Base-by-base conservation (phyloP, 2,797 vertebrate species). In the Forpus xanthops region DNA sequence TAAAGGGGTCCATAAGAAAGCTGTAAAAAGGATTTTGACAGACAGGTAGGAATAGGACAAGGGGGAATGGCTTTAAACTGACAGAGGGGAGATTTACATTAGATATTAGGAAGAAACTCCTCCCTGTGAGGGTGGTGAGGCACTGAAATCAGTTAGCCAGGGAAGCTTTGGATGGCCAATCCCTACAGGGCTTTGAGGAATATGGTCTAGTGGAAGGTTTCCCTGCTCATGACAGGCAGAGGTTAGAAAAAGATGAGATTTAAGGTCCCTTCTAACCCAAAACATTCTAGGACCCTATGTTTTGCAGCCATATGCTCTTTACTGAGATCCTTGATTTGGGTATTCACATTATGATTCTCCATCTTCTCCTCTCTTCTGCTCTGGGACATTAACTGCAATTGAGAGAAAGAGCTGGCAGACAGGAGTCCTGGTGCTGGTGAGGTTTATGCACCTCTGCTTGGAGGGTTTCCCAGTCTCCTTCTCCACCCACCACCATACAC, bases 351-450 rank as follows among this genome's bases (percentile, higher is more conserved):
- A 5, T 3, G 1, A 28, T 44, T 44, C 28, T n/a, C n/a, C n/a
- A n/a, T n/a, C n/a, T n/a, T n/a, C n/a, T 49, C 1, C 39, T 68
- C 23, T 50, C 12, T 45, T 18, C 53, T 70, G 61, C 66, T n/a
- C 70, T 28, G 15, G 21, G 44, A 23, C 0, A 0, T 30, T 52
- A 41, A 2, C 9, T 0, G 0, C 9, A 6, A 6, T 61, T 44
- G 16, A 52, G 16, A 5, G 6, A 56, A 56, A 21, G 47, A 30
- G 11, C 0, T 70, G 37, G 58, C 47, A 73, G 28, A n/a, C 1
- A 7, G 44, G 8, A 0, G 0, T 41, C 52, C 31, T 23, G 8
- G 11, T 1, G 8, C 33, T 5, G 47, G 28, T 27, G 6, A 30
- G 41, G 30, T n/a, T 39, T 28, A 16, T 1, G 9, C 61, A 28